Conservation (phyloP, 2,113 vertebrate species). For the Uria aalge region DNA sequence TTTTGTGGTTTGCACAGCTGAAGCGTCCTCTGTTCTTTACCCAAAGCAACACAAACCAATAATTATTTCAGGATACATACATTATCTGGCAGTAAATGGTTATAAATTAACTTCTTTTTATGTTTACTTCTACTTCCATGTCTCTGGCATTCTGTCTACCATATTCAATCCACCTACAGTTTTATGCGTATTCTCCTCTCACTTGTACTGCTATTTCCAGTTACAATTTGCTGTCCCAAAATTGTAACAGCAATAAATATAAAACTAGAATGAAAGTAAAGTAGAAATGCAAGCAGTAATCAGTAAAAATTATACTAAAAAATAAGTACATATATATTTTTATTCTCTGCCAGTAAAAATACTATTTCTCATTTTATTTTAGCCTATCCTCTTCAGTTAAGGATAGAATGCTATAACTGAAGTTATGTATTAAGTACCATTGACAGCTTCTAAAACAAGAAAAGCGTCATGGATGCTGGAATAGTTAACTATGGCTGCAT, state of each 20-base stretch:
- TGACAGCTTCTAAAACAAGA: neutral
- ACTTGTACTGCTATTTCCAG: neutral
- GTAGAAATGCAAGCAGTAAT: neutral
- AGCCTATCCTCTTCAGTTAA: neutral
- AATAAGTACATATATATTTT: neutral
- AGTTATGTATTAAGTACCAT: neutral
- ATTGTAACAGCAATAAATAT: neutral
- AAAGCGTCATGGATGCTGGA: neutral
- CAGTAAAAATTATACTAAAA: neutral
- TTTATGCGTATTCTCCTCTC: neutral
- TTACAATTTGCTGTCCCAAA: neutral
- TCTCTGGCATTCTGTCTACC: neutral
- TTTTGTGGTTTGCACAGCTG: neutral
- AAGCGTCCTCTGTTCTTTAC: neutral
- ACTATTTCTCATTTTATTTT: neutral
- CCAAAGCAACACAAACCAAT: neutral
- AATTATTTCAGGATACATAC: neutral
- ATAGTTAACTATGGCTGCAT: neutral
- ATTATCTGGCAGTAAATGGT: neutral
- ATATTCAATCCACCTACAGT: neutral
- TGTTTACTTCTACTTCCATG: neutral
- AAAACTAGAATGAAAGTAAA: neutral
- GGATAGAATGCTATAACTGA: neutral
- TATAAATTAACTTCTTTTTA: neutral
- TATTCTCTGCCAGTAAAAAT: neutral